These are phyloP conservation scores for Micromussa lordhowensis DNA, from an alignment of 92 coral and sea anemone genomes.

Conservation along the genomic window DNA sequence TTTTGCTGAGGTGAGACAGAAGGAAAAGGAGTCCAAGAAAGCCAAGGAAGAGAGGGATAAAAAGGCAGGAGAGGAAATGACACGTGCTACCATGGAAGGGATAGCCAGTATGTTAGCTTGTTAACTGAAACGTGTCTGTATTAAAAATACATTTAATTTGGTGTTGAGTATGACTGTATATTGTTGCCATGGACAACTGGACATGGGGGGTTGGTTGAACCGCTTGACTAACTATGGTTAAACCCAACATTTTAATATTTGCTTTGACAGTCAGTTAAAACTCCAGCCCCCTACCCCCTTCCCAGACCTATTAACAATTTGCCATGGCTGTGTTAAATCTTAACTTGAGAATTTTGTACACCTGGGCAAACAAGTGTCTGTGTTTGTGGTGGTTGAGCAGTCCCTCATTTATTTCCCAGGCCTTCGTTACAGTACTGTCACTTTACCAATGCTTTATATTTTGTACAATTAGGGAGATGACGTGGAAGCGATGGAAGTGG, in stretches of 20 bases:
- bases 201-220: conserved; percentile 25
- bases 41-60: conserved; percentile 45
- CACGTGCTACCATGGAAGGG: conserved; percentile 50
- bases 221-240: no score
- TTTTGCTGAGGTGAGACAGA: conserved; percentile 30
- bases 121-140: conserved; percentile 26
- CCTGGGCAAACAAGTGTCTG: no score
- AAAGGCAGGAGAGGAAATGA: conserved; percentile 51
- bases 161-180: conserved; percentile 23
- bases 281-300: conserved; percentile 12
- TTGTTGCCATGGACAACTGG: conserved; percentile 35
- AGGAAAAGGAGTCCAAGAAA: conserved; percentile 30
- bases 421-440: no score
- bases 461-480: no score
- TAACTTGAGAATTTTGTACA: no score
- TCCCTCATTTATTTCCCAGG: no score
- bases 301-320: background rate
- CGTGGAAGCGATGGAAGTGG: no score
- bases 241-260: background rate
- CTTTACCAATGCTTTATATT: no score
- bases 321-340: no score
- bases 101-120: conserved; percentile 32
- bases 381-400: no score
- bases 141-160: conserved; percentile 19
- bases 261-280: conserved; percentile 21